Conservation (phyloP, 2,113 vertebrate genomes). For the Heterochromis multidens region DNA sequence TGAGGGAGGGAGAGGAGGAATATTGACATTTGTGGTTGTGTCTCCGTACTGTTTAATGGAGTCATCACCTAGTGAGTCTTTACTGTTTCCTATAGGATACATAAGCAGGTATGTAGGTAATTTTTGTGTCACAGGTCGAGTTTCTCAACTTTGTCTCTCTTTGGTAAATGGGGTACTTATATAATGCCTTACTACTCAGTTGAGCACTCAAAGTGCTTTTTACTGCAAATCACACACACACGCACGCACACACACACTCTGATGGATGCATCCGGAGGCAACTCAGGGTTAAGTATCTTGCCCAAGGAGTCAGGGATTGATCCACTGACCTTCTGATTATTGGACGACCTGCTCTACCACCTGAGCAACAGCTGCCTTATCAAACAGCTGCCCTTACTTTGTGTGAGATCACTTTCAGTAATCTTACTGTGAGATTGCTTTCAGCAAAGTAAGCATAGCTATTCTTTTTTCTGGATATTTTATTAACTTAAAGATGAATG, state of each 20-base stretch:
- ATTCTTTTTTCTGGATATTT: not conserved
- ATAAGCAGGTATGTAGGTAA: not conserved
- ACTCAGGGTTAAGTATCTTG: not conserved
- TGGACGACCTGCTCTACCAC: not conserved
- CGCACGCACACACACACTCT: accelerated
- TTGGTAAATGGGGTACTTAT: not conserved
- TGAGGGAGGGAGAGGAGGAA: not conserved
- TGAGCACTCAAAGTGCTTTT: not conserved
- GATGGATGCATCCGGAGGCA: not conserved
- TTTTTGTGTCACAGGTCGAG: not conserved
- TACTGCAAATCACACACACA: no score
- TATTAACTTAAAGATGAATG: not conserved
- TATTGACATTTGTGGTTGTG: slow-evolving; percentile 20
- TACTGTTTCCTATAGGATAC: not conserved
- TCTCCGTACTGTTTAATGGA: slow-evolving; percentile 4
- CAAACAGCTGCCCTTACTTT: not conserved
- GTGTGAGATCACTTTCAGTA: no score
- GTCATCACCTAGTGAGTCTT: not conserved
- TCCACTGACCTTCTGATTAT: not conserved
- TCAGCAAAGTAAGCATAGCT: not conserved
- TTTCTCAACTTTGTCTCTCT: not conserved
- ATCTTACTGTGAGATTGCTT: not conserved
- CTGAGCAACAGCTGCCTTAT: not conserved
- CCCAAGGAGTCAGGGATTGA: not conserved
- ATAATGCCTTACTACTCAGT: not conserved